phyloP scores from a whole-genome alignment of 2,113 vertebrate species.

The Labeo catla region DNA sequence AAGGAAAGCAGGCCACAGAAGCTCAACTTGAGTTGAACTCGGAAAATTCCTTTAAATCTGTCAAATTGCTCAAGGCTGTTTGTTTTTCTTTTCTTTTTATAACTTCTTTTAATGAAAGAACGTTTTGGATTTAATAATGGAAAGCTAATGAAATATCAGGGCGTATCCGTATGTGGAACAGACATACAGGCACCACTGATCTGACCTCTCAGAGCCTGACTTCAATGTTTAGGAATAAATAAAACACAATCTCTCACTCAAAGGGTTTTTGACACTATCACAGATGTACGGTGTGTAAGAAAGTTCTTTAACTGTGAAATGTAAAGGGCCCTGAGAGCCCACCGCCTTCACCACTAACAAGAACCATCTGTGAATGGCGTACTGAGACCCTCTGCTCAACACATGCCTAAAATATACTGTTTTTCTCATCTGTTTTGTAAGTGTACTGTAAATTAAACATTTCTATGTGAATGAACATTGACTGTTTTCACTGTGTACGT shows the following conservation, averaged over 20 bases:
- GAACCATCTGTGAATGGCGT: constrained; percentile 68
- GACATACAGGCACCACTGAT: background rate
- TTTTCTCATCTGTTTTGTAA: background rate
- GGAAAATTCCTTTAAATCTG: constrained; percentile 44
- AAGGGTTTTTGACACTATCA: background rate
- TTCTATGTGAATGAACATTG: background rate
- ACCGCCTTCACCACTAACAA: constrained; percentile 62
- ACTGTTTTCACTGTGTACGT: background rate
- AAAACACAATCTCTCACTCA: background rate
- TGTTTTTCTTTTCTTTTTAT: constrained; percentile 43
- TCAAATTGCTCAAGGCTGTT: constrained; percentile 44
- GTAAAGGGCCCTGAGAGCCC: constrained; percentile 63
- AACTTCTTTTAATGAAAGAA: constrained; percentile 53
- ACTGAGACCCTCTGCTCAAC: constrained; percentile 18
- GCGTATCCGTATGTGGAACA: constrained; percentile 12
- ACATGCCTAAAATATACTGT: background rate
- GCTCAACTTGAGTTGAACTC: background rate
- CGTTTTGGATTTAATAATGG: constrained; percentile 65
- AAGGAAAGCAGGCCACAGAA: background rate
- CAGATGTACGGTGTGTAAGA: constrained; percentile 57
- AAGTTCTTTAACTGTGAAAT: constrained; percentile 75
- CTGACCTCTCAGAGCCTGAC: background rate
- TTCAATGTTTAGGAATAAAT: background rate
- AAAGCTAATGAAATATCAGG: constrained; percentile 61
- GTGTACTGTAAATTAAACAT: constrained; percentile 17